Percentiles rank a stretch among this genome's conserved stretches.
Evolutionary conservation across 2,113 vertebrate species (phyloP).

Genomic region (Electrona antarctica): DNA sequence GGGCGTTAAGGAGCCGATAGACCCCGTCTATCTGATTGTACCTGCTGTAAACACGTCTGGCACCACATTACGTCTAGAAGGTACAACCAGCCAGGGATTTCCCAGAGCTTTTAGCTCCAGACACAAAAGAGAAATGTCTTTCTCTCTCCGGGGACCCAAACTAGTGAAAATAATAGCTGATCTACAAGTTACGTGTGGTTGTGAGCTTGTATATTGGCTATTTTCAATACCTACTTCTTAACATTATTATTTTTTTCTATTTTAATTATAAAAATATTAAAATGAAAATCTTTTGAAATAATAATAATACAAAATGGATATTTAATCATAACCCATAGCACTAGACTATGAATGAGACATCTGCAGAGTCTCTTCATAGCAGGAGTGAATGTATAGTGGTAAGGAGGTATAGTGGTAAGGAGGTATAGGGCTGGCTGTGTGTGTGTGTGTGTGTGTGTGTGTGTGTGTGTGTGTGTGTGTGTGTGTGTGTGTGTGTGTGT

Average conservation of each 20-base stretch:
- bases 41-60: constrained; percentile 29
- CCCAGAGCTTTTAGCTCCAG: too few species aligned
- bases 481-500: constrained; percentile 5
- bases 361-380: neutral
- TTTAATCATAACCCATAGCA: too few species aligned
- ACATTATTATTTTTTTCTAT: too few species aligned
- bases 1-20: constrained; percentile 43
- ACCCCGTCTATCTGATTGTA: constrained; percentile 50
- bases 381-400: constrained; percentile 5
- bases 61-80: constrained; percentile 35
- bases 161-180: too few species aligned
- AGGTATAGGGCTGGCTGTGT: constrained; percentile 2
- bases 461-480: constrained; percentile 1
- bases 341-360: constrained; percentile 27
- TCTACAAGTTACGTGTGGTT: too few species aligned
- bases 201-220: too few species aligned
- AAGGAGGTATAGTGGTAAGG: neutral
- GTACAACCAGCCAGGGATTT: neutral
- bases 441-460: constrained; percentile 19
- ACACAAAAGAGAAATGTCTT: too few species aligned
- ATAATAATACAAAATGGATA: too few species aligned
- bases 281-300: too few species aligned
- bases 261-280: too few species aligned
- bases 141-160: too few species aligned
- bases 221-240: too few species aligned